Evolutionary conservation across 2,888 invertebrate species (phyloP), one percentile per base, ranked within the genome.

Genomic region (Protodeltote pygarga): DNA sequence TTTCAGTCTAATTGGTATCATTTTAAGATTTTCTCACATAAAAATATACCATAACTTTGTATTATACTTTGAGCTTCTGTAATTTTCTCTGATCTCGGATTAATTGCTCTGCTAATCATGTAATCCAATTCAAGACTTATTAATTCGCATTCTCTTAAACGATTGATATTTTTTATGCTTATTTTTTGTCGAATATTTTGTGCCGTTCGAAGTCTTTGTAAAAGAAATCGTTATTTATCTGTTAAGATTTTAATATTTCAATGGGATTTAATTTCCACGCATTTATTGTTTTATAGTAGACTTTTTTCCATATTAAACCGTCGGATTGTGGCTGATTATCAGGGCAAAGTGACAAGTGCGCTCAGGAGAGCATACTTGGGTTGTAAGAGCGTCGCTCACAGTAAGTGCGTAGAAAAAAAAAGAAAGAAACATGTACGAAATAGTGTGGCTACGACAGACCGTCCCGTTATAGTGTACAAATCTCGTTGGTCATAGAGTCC

Each of bases 301-400:
- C 42, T 23, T 38, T 39, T 6, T 46, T 14, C 4, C 1, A 5
- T 59, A 60, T 63, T 74, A 73, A 74, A 72, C 5, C 59, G 28
- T 62, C 60, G 63, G 62, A 62, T 65, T 75, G 65, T 71, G 65
- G 64, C 73, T 83, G 77, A 64, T 75, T 69, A 71, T 88, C 91
- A 92, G 92, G 92, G 92, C 80, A 92, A 87, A 89, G 89, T 92
- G 87, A 89, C 89, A 77, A 84, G 81, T 75, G 92, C 92, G 77
- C 85, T 92, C 71, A 87, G 92, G 83, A 85, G 91, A 75, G 92
- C 90, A 64, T 92, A 92, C 87, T 92, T 92, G 85, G 88, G 91
- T 91, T 92, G 91, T 92, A 92, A 92, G 87, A 85, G 83, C 82
- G 85, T 89, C 79, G 92, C 92, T 78, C 92, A 91, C 92, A 92